Conservation (phyloP, 2,888 invertebrate species). For the Atrina japonica region DNA sequence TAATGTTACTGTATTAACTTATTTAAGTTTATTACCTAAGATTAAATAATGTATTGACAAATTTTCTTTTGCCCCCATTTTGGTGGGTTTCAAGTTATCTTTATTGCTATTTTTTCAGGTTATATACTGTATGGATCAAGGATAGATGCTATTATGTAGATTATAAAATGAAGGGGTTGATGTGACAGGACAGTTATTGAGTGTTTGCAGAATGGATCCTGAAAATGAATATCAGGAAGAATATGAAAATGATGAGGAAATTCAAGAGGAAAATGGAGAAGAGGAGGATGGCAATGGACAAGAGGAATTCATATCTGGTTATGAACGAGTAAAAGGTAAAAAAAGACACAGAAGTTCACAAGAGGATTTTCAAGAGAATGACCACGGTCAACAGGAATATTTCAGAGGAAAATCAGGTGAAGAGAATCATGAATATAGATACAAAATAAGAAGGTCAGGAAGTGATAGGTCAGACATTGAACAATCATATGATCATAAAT, state of each 20-base stretch:
- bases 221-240: slow-evolving; percentile 23
- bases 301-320: slow-evolving; percentile 37
- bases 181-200: background rate
- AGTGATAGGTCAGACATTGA: slow-evolving; percentile 27
- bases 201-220: slow-evolving; percentile 19
- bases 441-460: slow-evolving; percentile 5
- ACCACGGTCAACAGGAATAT: slow-evolving; percentile 5
- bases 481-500: slow-evolving; percentile 3
- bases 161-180: background rate
- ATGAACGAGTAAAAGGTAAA: slow-evolving; percentile 25
- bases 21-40: no score
- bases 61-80: no score
- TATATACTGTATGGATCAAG: no score
- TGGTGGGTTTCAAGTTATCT: no score
- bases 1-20: no score
- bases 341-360: slow-evolving; percentile 15
- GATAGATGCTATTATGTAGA: no score
- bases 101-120: no score
- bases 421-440: slow-evolving; percentile 1
- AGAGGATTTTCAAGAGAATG: slow-evolving; percentile 19
- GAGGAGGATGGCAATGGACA: slow-evolving; percentile 20
- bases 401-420: slow-evolving; percentile 4
- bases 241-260: slow-evolving; percentile 25
- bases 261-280: slow-evolving; percentile 20
- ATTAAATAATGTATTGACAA: no score